Conservation (phyloP, 2,113 vertebrate species). For the Azemiops feae region DNA sequence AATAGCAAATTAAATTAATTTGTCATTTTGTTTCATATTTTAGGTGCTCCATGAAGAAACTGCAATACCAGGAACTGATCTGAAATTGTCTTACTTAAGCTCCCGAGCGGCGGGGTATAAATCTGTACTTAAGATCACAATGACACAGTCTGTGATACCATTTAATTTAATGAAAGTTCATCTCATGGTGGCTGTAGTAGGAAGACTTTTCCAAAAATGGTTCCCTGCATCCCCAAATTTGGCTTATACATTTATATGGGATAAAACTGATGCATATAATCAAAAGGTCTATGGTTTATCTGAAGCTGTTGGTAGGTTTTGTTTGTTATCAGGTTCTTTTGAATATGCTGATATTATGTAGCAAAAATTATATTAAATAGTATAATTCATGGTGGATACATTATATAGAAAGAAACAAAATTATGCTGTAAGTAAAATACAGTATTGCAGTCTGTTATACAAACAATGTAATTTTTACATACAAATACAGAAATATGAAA, state of each 20-base stretch:
- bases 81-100: conserved; percentile 94
- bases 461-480: conserved; percentile 13
- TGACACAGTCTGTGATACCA: conserved; percentile 89
- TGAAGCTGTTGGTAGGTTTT: conserved; percentile 89
- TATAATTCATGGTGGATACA: neutral
- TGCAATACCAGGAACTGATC: conserved; percentile 90
- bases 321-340: neutral
- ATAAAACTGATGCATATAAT: conserved; percentile 97
- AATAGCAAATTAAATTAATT: conserved; percentile 12
- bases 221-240: conserved; percentile 95
- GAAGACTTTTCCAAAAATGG: conserved; percentile 96
- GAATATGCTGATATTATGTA: neutral
- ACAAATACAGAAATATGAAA: neutral
- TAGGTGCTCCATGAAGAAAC: conserved; percentile 98
- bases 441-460: conserved; percentile 1
- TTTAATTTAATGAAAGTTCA: conserved; percentile 98
- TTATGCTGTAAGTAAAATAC: neutral
- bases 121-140: conserved; percentile 94
- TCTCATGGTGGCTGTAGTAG: conserved; percentile 97
- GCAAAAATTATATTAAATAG: conserved; percentile 7
- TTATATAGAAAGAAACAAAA: conserved; percentile 8
- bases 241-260: conserved; percentile 98
- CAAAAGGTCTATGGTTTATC: conserved; percentile 96
- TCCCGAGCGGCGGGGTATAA: conserved; percentile 95
- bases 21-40: neutral